A percentile compares a stretch with the other conserved stretches of the same genome.
These are phyloP conservation scores for Poecilobothrus nobilitatus DNA, from an alignment of 2,888 invertebrate species.

Conservation along the genomic window DNA sequence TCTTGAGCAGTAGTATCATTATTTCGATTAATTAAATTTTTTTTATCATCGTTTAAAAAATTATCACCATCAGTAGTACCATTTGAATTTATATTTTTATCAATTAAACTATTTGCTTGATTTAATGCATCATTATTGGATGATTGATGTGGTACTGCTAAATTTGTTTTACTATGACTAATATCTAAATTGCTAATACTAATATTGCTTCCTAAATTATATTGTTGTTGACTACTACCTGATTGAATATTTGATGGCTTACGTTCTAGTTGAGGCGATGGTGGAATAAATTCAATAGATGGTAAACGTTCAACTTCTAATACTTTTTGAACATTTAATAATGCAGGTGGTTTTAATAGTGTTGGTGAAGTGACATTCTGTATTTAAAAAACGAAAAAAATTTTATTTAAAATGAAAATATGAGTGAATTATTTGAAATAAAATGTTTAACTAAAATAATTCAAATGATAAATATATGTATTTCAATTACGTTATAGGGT, in stretches of 20 bases:
- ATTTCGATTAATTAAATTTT: background rate
- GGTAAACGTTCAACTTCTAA: conserved; percentile 41
- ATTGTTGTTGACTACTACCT: conserved; percentile 28
- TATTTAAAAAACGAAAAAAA: conserved; percentile 3
- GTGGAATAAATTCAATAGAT: conserved; percentile 40
- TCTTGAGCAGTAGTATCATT: conserved; percentile 12
- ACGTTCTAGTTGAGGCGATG: conserved; percentile 38
- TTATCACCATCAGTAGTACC: background rate
- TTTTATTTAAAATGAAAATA: too few relatives aligned
- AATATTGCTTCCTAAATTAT: conserved; percentile 33
- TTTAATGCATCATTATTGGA: conserved; percentile 25
- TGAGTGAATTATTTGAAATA: background rate
- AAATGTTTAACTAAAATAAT: too few relatives aligned
- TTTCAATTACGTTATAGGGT: too few relatives aligned
- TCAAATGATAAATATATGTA: too few relatives aligned
- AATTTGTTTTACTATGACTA: conserved; percentile 26
- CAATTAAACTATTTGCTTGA: background rate
- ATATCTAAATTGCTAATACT: conserved; percentile 24
- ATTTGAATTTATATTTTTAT: background rate
- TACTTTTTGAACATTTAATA: conserved; percentile 36
- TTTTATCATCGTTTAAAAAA: background rate
- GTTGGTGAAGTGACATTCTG: conserved; percentile 36
- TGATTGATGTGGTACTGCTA: conserved; percentile 14
- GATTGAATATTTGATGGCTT: conserved; percentile 38
- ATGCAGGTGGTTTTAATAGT: conserved; percentile 39